Evolutionary conservation across 2,113 vertebrate species (phyloP), one percentile per base, ranked within the genome.

Genomic region (Ploceus nigricollis): DNA sequence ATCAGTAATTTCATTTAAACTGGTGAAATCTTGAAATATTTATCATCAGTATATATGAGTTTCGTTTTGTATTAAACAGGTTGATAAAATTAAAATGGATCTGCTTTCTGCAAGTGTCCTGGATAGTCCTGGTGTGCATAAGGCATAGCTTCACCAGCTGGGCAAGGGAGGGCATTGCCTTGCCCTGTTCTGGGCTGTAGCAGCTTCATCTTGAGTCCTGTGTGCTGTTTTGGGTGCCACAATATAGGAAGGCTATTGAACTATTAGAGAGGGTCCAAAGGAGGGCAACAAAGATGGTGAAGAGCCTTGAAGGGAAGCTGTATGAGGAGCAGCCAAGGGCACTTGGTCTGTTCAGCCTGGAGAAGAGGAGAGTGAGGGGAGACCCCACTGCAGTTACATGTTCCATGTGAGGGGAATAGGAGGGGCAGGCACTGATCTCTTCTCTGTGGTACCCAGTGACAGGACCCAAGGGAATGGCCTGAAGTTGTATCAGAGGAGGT

Each of bases 51-150:
- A 70, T 82, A 77, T 79, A 65, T 65, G 22, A 84, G 23, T 72
- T 92, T 92, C 35, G 61, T 84, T 91, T 94, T 54, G 6, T 70
- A 61, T 72, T 70, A 76, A 85, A 66, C 4, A 47, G n/a, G 56
- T 77, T 63, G 78, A 70, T 82, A 85, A 94, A 94, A 90, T 80
- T 83, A 88, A 95, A 94, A 37, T 56, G 33, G 27, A 44, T 35
- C 45, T 88, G 40, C 61, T 77, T 85, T 95, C 50, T 86, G 30
- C 22, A 73, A 82, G 42, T 63, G 68, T 63, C 44, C 50, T 82
- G 37, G 35, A 70, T 73, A 54, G 23, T 53, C 15, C 23, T 53
- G 33, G 27, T 12, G 19, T 61, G 28, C 39, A n/a, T 39, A 33
- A 61, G 54, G 47, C 23, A 39, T 22, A 87, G 54, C 23, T 61